Evolutionary conservation across 2,888 invertebrate species (phyloP).

Genomic region (Baronia brevicornis): DNA sequence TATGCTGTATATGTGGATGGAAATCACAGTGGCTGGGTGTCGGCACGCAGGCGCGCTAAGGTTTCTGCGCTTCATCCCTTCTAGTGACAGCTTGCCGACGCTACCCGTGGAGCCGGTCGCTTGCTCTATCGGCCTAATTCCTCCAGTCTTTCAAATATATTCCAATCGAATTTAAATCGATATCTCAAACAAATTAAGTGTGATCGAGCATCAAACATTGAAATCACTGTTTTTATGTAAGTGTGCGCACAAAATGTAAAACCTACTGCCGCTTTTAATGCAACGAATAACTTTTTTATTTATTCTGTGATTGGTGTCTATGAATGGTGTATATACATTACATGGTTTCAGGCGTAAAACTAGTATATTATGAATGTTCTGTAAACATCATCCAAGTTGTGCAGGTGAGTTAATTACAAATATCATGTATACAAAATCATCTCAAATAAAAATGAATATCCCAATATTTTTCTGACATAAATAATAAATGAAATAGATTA

Average conservation of each 20-base stretch:
- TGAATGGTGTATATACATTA: constrained; percentile 32
- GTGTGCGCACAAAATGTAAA: constrained; percentile 14
- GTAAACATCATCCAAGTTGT: no score
- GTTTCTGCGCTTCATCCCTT: constrained; percentile 48
- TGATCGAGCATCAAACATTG: no score
- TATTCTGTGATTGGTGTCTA: constrained; percentile 36
- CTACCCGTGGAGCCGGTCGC: constrained; percentile 51
- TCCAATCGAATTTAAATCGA: constrained; percentile 50
- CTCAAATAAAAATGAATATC: no score
- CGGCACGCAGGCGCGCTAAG: constrained; percentile 53
- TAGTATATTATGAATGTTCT: no score
- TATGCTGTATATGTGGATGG: constrained; percentile 34
- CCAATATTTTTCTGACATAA: no score
- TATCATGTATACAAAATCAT: no score
- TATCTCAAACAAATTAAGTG: constrained; percentile 38
- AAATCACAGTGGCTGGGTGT: constrained; percentile 33
- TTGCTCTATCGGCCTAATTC: constrained; percentile 28
- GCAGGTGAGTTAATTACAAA: no score
- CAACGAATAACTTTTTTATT: constrained; percentile 22
- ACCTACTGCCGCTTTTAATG: constrained; percentile 21
- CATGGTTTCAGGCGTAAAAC: no score
- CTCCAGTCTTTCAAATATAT: constrained; percentile 20
- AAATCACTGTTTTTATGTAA: no score
- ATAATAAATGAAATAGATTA: no score
- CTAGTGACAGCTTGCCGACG: constrained; percentile 45